Conservation (phyloP, 2,797 vertebrate species). For the Gallinago solitaria region DNA sequence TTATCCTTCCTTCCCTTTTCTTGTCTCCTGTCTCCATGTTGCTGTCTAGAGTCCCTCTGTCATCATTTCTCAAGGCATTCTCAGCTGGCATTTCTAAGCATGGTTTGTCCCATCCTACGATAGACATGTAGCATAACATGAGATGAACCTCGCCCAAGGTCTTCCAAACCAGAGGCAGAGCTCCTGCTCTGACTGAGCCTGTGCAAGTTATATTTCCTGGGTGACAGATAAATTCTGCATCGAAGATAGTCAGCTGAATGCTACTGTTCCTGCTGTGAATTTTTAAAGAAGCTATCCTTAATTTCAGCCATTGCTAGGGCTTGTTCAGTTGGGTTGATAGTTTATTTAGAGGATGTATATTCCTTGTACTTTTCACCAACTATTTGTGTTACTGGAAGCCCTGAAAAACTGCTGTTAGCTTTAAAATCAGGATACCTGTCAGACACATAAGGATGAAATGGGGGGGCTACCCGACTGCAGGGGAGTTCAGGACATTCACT, state of each 20-base stretch:
- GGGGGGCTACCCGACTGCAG: neutral
- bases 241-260: neutral
- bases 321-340: neutral
- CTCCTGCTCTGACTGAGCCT: neutral
- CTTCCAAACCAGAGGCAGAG: neutral
- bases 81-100: neutral
- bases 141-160: neutral
- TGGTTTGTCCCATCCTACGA: neutral
- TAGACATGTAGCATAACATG: accelerated
- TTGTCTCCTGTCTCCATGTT: neutral
- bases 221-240: neutral
- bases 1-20: neutral
- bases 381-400: neutral
- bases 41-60: neutral
- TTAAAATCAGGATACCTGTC: neutral
- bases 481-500: neutral
- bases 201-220: neutral
- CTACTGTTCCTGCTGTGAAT: neutral
- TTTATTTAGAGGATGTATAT: neutral
- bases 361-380: neutral
- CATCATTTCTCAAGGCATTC: neutral
- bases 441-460: neutral
- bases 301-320: neutral
- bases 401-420: neutral
- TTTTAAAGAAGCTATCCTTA: neutral